Evolutionary conservation across 2,888 invertebrate species (phyloP).

Genomic region (Protophormia terraenovae): DNA sequence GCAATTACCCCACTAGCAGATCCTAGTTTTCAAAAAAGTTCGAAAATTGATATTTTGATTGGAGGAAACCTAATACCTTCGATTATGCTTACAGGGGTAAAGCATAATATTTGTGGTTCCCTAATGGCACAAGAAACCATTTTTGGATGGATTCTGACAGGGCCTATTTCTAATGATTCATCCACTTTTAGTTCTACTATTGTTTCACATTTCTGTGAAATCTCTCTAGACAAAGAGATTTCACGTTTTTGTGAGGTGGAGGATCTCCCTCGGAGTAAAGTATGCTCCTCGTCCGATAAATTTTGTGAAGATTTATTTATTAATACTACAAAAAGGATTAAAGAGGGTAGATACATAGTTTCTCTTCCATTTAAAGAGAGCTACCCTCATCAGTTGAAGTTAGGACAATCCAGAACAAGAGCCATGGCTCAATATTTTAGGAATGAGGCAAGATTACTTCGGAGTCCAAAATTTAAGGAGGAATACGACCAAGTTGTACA

Average conservation of each 20-base stretch:
- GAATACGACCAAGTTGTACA: constrained; percentile 35
- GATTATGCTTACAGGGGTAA: background rate
- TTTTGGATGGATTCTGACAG: constrained; percentile 59
- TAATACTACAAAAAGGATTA: background rate
- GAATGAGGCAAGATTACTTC: constrained; percentile 11
- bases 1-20: background rate
- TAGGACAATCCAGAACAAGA: background rate
- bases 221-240: background rate
- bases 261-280: constrained; percentile 4
- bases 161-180: constrained; percentile 5
- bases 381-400: background rate
- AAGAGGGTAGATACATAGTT: constrained; percentile 6
- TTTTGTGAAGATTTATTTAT: constrained; percentile 1
- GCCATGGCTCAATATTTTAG: constrained; percentile 22
- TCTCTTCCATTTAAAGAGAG: background rate
- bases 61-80: background rate
- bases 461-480: constrained; percentile 9
- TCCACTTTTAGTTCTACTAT: background rate
- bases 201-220: background rate
- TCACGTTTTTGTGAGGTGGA: background rate
- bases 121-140: constrained; percentile 39
- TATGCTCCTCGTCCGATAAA: background rate
- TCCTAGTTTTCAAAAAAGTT: constrained; percentile 13
- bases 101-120: background rate
- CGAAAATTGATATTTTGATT: constrained; percentile 9